Evolutionary conservation across 2,888 invertebrate species (phyloP).

Genomic region (Folsomia manolachei): DNA sequence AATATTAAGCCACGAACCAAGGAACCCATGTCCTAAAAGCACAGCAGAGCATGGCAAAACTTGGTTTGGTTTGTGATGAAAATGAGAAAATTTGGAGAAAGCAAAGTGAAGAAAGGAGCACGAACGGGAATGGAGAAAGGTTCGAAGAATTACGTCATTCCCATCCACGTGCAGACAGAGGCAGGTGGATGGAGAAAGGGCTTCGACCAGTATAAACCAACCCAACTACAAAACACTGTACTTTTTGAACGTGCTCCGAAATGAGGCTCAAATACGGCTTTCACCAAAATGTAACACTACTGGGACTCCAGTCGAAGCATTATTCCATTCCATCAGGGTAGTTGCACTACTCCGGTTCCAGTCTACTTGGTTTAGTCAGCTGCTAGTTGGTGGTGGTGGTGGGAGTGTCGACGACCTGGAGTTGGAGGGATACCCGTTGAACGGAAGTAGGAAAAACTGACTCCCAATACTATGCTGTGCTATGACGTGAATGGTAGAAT

Average conservation of each 20-base stretch:
- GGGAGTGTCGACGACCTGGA: conserved; percentile 1
- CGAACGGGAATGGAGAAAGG: not conserved
- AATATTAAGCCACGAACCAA: not conserved
- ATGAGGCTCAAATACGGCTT: too few species aligned
- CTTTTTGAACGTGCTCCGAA: too few species aligned
- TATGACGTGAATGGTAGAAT: too few species aligned
- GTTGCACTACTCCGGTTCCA: not conserved
- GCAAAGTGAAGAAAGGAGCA: too few species aligned
- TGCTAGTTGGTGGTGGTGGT: not conserved
- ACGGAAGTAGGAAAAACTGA: not conserved
- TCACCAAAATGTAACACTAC: not conserved
- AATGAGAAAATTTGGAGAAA: not conserved
- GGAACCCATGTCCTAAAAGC: not conserved
- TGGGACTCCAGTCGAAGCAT: not conserved
- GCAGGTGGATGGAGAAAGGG: too few species aligned
- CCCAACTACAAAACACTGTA: too few species aligned
- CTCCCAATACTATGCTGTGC: too few species aligned
- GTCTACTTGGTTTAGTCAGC: not conserved
- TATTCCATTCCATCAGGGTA: not conserved
- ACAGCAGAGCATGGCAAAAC: too few species aligned
- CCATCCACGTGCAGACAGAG: conserved; percentile 39
- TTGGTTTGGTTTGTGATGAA: not conserved
- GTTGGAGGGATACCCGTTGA: not conserved
- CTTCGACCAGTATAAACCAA: not conserved
- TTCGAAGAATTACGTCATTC: conserved; percentile 37